Evolutionary conservation across 2,888 invertebrate genomes (phyloP), one percentile per base, ranked within the genome.

Genomic region (Heteromyza rotundicornis): DNA sequence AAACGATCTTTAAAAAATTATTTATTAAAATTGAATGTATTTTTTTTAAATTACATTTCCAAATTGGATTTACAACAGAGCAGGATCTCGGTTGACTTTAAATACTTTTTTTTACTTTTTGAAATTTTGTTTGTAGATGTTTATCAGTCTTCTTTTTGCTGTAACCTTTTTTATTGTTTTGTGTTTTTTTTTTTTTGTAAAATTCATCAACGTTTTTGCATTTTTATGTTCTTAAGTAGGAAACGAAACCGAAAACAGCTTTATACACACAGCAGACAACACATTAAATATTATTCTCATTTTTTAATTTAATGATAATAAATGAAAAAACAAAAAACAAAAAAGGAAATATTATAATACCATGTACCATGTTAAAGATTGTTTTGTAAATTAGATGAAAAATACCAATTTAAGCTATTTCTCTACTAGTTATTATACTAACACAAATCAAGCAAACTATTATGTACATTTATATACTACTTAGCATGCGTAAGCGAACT

Each of bases 71-170:
- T 72, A 68, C 78, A 76, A 74, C 72, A 77, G 79, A 79, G 79
- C 79, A 78, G 79, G 79, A 79, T 79, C 79, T 79, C 79, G 67
- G 79, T 76, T 79, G 79, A 75, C 77, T 77, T 78, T 76, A 76
- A 77, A 75, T 67, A 69, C 64, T 70, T 47, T 47, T 19, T 47
- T 19, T 47, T 20, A 19, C 20, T 19, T 17, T 20, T 47, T 17
- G 17, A 47, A 47, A 47, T n/a, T 40, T n/a, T 12, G 19, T 20
- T 17, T 47, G 17, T 20, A 40, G 3, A n/a, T 40, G n/a, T 40
- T 40, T 40, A n/a, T 40, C 3, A n/a, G n/a, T n/a, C n/a, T n/a
- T n/a, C n/a, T n/a, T n/a, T n/a, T n/a, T n/a, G 7, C 3, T 40
- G 16, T n/a, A 40, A 40, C n/a, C 40, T n/a, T 40, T 14, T 14